Percentiles rank a stretch among this genome's conserved stretches.
Evolutionary conservation across 1,140 invertebrate species (phyloP).

Genomic region (Cyclina sinensis): DNA sequence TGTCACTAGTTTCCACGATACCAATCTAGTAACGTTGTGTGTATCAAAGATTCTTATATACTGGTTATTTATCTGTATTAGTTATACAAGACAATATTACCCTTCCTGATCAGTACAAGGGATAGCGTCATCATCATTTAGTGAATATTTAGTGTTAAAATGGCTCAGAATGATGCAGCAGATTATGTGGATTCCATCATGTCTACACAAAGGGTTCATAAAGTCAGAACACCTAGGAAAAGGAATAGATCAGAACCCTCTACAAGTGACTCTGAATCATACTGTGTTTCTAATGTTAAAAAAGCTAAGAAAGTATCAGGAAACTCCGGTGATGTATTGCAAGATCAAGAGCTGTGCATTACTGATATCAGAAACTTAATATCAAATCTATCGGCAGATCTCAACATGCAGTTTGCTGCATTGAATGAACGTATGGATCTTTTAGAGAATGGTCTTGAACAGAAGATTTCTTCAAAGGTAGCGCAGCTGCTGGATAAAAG

Average conservation of each 20-base stretch:
- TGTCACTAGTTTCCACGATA: too few species aligned
- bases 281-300: too few species aligned
- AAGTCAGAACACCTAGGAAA: slow-evolving; percentile 4
- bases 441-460: slow-evolving; percentile 11
- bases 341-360: not conserved
- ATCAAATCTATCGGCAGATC: not conserved
- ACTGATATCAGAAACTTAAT: not conserved
- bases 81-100: too few species aligned
- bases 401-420: slow-evolving; percentile 4
- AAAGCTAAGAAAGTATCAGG: too few species aligned
- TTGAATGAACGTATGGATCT: slow-evolving; percentile 17
- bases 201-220: not conserved
- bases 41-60: too few species aligned
- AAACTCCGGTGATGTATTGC: too few species aligned
- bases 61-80: too few species aligned
- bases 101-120: too few species aligned
- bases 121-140: too few species aligned
- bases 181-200: slow-evolving; percentile 21
- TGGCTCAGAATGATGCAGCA: slow-evolving; percentile 9
- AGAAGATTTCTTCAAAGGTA: not conserved
- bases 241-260: slow-evolving; percentile 15
- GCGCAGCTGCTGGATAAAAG: not conserved
- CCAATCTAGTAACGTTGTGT: too few species aligned
- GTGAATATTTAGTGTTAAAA: not conserved
- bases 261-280: not conserved